Base-by-base conservation (phyloP, 2,797 vertebrate species). In the Chloroceryle amazona region DNA sequence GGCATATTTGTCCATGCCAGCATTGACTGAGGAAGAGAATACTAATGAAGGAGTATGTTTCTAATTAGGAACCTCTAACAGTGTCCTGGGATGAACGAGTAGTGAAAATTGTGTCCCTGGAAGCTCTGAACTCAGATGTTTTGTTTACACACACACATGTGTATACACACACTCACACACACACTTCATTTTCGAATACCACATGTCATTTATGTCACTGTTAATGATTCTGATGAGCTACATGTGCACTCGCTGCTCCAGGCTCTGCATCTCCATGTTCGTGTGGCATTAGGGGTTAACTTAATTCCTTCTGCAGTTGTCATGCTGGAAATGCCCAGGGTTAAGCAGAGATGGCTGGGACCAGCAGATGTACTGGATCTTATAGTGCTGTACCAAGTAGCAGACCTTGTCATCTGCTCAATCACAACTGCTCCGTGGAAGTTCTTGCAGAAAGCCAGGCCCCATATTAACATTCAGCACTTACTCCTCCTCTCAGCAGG, bases 191-290 rank as follows among this genome's bases (percentile, higher is more conserved):
- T 96, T 76, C 95, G 94, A 91, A 87, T 89, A 86, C 83, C 94
- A 92, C 86, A 90, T 91, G 79, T 90, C 62, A 86, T 95, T 93
- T 86, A 41, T 84, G 21, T 91, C 88, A 76, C 71, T 76, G 80
- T 42, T 96, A 96, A 95, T 94, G 94, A 93, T 68, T 93, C 84
- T 83, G 92, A 89, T 81, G 92, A 92, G 72, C 89, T 96, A 70
- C 92, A 90, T 26, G 46, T 74, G 89, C 80, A 8, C 2, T 31
- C 2, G 0, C 73, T 76, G 79, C 94, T 93, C 83, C 82, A 90
- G 93, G 83, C 81, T 95, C 75, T 86, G 52, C 63, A 70, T 66
- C 93, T 83, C 86, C 71, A 46, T 61, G 65, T 66, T 93, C 85
- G 41, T 41, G 16, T 63, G 86, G 84, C 37, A 57, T 72, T 46